Conservation (phyloP, 2,888 invertebrate species). For the Poecilobothrus nobilitatus region DNA sequence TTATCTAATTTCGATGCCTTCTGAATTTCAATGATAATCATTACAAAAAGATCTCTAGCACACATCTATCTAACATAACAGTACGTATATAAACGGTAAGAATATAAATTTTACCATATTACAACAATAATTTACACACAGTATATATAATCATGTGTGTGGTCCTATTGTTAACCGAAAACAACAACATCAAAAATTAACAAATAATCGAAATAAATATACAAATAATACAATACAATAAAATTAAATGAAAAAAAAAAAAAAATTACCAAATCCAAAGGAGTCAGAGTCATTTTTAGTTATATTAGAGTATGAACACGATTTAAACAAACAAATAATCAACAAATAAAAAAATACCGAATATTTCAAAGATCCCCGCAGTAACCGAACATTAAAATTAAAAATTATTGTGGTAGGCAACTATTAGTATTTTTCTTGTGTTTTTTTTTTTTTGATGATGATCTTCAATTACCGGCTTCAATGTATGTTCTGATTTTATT, state of each 20-base stretch:
- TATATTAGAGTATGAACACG: neutral
- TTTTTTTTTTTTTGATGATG: neutral
- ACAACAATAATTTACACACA: no score
- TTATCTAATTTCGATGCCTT: neutral
- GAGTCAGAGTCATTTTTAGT: neutral
- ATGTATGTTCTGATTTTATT: neutral
- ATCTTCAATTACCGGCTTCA: conserved; percentile 3
- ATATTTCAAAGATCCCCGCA: neutral
- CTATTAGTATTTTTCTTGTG: neutral
- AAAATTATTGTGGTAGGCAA: conserved; percentile 2
- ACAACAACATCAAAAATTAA: neutral
- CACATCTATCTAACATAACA: no score
- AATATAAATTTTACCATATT: no score
- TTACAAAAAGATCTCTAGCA: no score
- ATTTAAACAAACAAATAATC: neutral
- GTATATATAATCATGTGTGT: neutral
- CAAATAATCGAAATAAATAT: conserved; percentile 1
- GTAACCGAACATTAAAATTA: neutral
- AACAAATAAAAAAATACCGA: no score
- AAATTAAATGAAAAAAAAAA: neutral
- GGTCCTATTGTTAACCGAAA: neutral
- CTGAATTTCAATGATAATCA: neutral
- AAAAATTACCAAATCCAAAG: neutral
- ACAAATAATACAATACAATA: neutral
- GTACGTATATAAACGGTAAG: no score